Percentiles rank a stretch among this genome's conserved stretches.
These are phyloP conservation scores for Oreochromis grahami DNA, from an alignment of 2,797 vertebrate species.

Conservation along the genomic window DNA sequence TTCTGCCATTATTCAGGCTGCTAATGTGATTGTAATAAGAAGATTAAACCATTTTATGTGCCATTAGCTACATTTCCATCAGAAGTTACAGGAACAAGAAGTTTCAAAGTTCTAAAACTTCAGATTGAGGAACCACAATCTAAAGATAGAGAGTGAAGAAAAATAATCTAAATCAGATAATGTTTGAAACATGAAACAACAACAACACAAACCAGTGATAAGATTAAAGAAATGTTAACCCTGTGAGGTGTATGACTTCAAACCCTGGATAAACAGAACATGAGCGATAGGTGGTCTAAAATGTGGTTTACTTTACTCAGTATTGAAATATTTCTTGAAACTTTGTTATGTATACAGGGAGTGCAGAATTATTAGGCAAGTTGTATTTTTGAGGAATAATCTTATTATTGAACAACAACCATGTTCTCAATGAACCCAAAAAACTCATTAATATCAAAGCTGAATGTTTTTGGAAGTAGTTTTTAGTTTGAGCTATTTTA, in stretches of 20 bases:
- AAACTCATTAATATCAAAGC: too few species aligned
- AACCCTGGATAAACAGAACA: not conserved
- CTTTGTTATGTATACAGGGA: not conserved
- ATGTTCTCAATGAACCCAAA: too few species aligned
- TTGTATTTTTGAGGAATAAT: too few species aligned
- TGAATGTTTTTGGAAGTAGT: too few species aligned
- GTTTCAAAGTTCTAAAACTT: not conserved
- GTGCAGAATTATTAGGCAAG: too few species aligned
- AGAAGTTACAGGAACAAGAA: not conserved
- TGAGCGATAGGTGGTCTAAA: accelerated
- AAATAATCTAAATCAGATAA: not conserved
- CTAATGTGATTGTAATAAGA: not conserved
- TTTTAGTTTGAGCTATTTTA: too few species aligned
- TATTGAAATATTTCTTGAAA: not conserved
- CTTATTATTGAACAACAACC: too few species aligned
- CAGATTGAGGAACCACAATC: not conserved
- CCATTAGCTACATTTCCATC: not conserved
- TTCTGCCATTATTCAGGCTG: not conserved
- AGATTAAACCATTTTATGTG: not conserved
- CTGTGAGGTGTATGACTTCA: not conserved
- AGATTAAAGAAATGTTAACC: not conserved
- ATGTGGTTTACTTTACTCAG: not conserved
- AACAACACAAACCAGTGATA: not conserved
- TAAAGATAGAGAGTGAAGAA: not conserved
- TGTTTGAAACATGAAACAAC: not conserved